phyloP scores from a whole-genome alignment of 1,140 invertebrate species.

The Caerostris extrusa region DNA sequence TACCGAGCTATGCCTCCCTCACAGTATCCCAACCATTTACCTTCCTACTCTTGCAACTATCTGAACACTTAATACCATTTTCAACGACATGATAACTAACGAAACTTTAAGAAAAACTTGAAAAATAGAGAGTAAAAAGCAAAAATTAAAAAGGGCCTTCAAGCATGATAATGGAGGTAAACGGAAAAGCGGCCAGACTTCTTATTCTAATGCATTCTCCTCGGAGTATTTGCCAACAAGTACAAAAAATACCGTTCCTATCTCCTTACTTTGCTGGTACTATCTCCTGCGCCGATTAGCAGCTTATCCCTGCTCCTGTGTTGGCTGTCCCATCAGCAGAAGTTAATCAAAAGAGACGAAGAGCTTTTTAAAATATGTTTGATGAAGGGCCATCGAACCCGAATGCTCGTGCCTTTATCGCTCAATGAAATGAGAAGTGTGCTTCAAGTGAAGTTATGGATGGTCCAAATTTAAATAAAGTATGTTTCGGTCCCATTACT shows the following conservation, averaged over 20 bases:
- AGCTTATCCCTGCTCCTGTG: neutral
- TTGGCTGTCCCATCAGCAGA: neutral
- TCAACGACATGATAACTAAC: neutral
- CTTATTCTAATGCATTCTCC: slow-evolving; percentile 42
- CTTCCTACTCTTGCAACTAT: neutral
- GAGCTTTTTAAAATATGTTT: neutral
- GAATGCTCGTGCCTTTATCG: neutral
- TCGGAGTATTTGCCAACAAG: slow-evolving; percentile 29
- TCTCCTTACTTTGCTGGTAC: neutral
- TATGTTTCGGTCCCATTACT: neutral
- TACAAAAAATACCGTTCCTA: neutral
- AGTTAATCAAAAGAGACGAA: neutral
- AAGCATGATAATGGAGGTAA: neutral
- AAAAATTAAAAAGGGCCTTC: neutral
- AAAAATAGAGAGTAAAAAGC: neutral
- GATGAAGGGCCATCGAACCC: neutral
- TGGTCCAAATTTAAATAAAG: neutral
- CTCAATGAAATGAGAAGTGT: neutral
- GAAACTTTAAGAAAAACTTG: neutral
- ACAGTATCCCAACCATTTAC: too few species aligned
- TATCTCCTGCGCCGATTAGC: neutral
- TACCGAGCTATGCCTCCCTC: too few species aligned
- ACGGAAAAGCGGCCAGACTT: neutral
- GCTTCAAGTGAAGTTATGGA: neutral
- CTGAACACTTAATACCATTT: neutral